A percentile compares a stretch with the other conserved stretches of the same genome.
These are phyloP conservation scores for Apodemia mormo DNA, from an alignment of 2,888 invertebrate species.

Conservation along the genomic window DNA sequence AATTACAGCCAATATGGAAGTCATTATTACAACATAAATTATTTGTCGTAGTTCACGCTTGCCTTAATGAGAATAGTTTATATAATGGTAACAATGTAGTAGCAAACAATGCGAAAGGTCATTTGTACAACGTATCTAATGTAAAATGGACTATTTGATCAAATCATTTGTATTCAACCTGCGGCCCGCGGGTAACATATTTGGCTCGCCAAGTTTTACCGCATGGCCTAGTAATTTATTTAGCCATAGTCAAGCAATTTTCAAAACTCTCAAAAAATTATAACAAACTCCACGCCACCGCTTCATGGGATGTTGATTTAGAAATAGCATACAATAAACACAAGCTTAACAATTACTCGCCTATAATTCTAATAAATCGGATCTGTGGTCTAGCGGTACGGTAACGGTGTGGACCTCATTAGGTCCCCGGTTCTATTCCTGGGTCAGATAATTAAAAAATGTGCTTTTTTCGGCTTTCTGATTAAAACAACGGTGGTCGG, in stretches of 20 bases:
- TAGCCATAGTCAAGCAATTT: not conserved
- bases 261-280: not conserved
- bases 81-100: not conserved
- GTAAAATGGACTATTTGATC: slow-evolving; percentile 4
- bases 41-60: slow-evolving; percentile 8
- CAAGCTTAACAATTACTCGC: too few relatives aligned
- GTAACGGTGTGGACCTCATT: too few relatives aligned
- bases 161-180: slow-evolving; percentile 6
- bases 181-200: not conserved
- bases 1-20: too few relatives aligned
- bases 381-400: too few relatives aligned
- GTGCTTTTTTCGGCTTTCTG: too few relatives aligned
- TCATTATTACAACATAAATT: not conserved
- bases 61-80: not conserved
- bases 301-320: too few relatives aligned
- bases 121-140: slow-evolving; percentile 1
- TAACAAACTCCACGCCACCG: not conserved
- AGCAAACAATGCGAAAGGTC: not conserved
- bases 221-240: too few relatives aligned
- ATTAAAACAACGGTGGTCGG: too few relatives aligned
- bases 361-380: too few relatives aligned
- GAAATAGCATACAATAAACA: too few relatives aligned
- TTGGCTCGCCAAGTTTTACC: not conserved
- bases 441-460: too few relatives aligned
- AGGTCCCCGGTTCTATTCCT: too few relatives aligned